Base-by-base conservation (phyloP, 2,113 vertebrate species). In the Emydura subglobosa region DNA sequence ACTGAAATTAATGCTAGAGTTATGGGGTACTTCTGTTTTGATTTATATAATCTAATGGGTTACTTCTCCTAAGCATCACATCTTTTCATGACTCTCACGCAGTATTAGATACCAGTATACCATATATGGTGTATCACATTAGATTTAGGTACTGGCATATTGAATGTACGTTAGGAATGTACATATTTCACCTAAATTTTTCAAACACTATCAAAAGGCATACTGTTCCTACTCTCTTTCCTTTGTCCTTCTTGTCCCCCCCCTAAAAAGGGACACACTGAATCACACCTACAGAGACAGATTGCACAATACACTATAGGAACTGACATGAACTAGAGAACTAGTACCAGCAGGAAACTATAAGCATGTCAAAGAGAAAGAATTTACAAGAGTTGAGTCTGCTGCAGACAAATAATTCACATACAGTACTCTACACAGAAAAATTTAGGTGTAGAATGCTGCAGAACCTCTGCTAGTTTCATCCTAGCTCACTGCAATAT, bases 111-210 rank as follows among this genome's bases (percentile, higher is more conserved):
- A 29, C 34, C 57, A 47, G 8, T 88, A 8, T 12, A 22, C n/a
- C 65, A n/a, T 47, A 29, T 44, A 78, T 78, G 12, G 6, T 29
- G 55, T 2, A 47, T 31, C 51, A 39, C 1, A 76, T 11, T 11
- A 86, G 2, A 3, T 54, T 89, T 76, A 86, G 44, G 10, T 25
- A 5, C 31, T 86, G 34, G 83, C 6, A 22, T 27, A 44, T 5
- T 44, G 42, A 65, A 4, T 1, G 4, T 14, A 2, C 80, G 2
- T 44, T 50, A 49, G 0, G 0, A 9, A 11, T 10, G 25, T 27
- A 29, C 19, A 82, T n/a, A 82, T 50, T 11, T 7, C 10, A 78
- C 42, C 42, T 47, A 54, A 2, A 42, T 50, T 82, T 10, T 6
- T 0, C 0, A 82, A 24, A 29, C 65, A 39, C 65, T 72, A 24